phyloP scores from a whole-genome alignment of 2,113 vertebrate species.

The Vombatus ursinus region DNA sequence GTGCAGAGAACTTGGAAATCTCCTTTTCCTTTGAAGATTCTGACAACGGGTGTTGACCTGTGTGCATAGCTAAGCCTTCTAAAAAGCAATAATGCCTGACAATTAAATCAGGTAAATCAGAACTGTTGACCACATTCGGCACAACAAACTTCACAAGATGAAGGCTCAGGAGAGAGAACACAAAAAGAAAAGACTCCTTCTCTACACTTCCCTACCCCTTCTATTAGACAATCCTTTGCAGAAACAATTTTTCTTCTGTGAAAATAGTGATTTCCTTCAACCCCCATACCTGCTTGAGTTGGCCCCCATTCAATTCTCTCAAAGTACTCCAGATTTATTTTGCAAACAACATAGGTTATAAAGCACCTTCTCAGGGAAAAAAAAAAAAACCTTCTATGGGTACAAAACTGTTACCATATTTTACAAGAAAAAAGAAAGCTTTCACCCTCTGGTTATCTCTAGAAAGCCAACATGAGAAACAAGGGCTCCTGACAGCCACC shows the following conservation, averaged over 20 bases:
- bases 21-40: background rate
- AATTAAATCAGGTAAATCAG: background rate
- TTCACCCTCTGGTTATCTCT: background rate
- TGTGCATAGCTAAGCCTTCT: background rate
- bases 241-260: constrained; percentile 25
- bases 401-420: background rate
- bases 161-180: background rate
- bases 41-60: constrained; percentile 1
- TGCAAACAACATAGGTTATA: constrained; percentile 15
- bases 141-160: background rate
- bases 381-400: no score
- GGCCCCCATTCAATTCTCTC: background rate
- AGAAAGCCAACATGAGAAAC: background rate
- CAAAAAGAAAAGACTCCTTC: background rate
- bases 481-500: background rate
- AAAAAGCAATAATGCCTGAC: background rate
- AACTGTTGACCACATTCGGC: background rate
- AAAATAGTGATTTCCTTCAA: constrained; percentile 34
- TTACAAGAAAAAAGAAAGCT: background rate
- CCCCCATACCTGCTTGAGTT: background rate
- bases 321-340: constrained; percentile 1
- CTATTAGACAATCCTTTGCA: background rate
- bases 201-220: background rate
- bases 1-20: background rate
- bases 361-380: no score